These are phyloP conservation scores for Leptopilina clavipes DNA, from an alignment of 1,140 invertebrate species.

Conservation along the genomic window DNA sequence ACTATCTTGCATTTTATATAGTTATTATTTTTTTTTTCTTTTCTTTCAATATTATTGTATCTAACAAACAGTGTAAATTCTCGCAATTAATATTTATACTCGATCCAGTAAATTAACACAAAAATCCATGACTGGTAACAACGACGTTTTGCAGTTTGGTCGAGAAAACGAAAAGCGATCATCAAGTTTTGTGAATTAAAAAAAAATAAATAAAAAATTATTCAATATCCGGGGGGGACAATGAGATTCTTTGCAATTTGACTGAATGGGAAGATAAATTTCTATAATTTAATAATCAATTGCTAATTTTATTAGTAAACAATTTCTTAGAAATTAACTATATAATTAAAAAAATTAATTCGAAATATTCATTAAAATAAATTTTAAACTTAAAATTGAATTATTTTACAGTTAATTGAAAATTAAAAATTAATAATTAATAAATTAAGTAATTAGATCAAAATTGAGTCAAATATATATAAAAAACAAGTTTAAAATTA, in stretches of 20 bases:
- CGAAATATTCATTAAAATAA: not conserved
- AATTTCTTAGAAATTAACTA: too few relatives aligned
- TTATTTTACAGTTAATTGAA: not conserved
- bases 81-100: conserved; percentile 25
- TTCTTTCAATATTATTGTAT: not conserved
- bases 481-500: too few relatives aligned
- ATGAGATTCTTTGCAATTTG: conserved; percentile 10
- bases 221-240: too few relatives aligned
- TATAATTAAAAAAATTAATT: not conserved
- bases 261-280: not conserved
- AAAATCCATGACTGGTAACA: conserved; percentile 59
- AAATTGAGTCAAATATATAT: too few relatives aligned
- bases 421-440: too few relatives aligned
- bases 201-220: not conserved
- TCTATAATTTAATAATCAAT: not conserved
- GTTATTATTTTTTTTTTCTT: not conserved
- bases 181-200: not conserved
- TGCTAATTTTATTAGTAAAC: too few relatives aligned
- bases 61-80: conserved; percentile 20
- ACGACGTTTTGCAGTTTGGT: conserved; percentile 26
- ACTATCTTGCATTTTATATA: conserved; percentile 39
- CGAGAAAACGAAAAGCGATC: not conserved
- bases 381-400: not conserved
- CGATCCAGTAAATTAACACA: conserved; percentile 10
- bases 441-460: not conserved